Percentiles rank a stretch among this genome's conserved stretches.
Conservation (phyloP, 2,888 invertebrate species). For the Pseudococcus longispinus region DNA sequence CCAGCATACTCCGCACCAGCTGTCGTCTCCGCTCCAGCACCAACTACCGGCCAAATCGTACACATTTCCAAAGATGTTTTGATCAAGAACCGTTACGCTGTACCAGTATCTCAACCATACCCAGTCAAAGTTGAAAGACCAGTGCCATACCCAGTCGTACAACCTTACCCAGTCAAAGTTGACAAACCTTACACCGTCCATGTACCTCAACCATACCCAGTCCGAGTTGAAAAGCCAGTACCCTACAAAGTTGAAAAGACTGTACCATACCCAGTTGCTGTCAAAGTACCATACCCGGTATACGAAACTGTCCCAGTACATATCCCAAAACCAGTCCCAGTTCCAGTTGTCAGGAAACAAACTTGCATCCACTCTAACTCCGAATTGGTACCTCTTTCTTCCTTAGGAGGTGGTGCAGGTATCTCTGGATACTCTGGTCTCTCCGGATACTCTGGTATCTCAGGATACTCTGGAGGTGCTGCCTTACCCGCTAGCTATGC, state of each 20-base stretch:
- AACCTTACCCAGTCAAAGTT: constrained; percentile 60
- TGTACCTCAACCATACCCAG: constrained; percentile 60
- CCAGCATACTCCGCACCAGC: neutral
- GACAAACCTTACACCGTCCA: constrained; percentile 61
- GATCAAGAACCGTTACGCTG: constrained; percentile 59
- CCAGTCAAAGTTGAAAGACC: constrained; percentile 73
- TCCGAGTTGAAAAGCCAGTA: constrained; percentile 60
- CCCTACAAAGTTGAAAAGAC: constrained; percentile 60
- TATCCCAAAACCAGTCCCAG: constrained; percentile 60
- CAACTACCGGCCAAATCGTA: constrained; percentile 14
- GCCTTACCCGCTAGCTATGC: neutral
- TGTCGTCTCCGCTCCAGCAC: constrained; percentile 27
- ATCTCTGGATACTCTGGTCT: constrained; percentile 27
- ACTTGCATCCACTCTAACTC: constrained; percentile 40
- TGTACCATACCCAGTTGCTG: constrained; percentile 61
- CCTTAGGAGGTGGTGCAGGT: constrained; percentile 47
- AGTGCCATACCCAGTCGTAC: constrained; percentile 64
- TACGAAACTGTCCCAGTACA: constrained; percentile 61
- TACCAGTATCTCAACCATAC: constrained; percentile 59
- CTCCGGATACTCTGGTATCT: constrained; percentile 21
- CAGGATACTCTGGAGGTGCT: neutral
- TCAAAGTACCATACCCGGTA: constrained; percentile 61
- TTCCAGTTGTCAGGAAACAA: constrained; percentile 43
- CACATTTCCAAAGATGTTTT: constrained; percentile 56
- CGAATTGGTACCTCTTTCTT: constrained; percentile 27